phyloP scores from a whole-genome alignment of 2,888 invertebrate species.

The Nysson spinosus region DNA sequence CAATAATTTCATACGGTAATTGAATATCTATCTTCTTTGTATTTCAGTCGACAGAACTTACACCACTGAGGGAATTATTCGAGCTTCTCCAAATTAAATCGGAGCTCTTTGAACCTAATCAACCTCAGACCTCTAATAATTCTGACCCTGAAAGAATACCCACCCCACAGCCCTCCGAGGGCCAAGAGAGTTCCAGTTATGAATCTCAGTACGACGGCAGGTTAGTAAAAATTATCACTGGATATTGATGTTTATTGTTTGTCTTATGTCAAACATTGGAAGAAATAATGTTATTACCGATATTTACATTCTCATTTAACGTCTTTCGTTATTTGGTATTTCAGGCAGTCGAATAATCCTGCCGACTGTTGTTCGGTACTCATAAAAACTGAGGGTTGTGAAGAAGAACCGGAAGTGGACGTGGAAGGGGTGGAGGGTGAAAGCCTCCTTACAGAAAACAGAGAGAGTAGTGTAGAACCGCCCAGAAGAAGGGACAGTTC shows the following conservation, averaged over 20 bases:
- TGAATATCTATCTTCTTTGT: background rate
- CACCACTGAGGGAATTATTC: slow-evolving; percentile 89
- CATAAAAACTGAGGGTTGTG: slow-evolving; percentile 75
- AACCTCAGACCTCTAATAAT: slow-evolving; percentile 71
- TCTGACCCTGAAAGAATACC: slow-evolving; percentile 75
- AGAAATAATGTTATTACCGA: too few relatives aligned
- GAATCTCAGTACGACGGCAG: slow-evolving; percentile 76
- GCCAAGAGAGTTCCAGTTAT: slow-evolving; percentile 76
- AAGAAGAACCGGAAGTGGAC: slow-evolving; percentile 74
- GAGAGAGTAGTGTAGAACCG: slow-evolving; percentile 77
- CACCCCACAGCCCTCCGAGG: slow-evolving; percentile 75
- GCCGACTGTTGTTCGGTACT: slow-evolving; percentile 76
- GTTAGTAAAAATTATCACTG: slow-evolving; percentile 47
- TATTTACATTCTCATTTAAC: too few relatives aligned
- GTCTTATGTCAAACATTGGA: slow-evolving; percentile 28
- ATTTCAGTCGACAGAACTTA: slow-evolving; percentile 86
- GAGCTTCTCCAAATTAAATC: slow-evolving; percentile 91
- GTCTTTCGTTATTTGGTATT: slow-evolving; percentile 8
- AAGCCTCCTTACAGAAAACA: slow-evolving; percentile 70
- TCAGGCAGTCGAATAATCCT: slow-evolving; percentile 74
- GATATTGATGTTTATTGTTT: slow-evolving; percentile 4
- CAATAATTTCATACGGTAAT: background rate
- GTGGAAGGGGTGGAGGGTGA: slow-evolving; percentile 78
- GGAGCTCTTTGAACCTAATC: slow-evolving; percentile 79
- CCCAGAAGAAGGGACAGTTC: slow-evolving; percentile 85